A percentile compares a stretch with the other conserved stretches of the same genome.
phyloP scores from a whole-genome alignment of 2,888 invertebrate species.

The Dasypolia templi region DNA sequence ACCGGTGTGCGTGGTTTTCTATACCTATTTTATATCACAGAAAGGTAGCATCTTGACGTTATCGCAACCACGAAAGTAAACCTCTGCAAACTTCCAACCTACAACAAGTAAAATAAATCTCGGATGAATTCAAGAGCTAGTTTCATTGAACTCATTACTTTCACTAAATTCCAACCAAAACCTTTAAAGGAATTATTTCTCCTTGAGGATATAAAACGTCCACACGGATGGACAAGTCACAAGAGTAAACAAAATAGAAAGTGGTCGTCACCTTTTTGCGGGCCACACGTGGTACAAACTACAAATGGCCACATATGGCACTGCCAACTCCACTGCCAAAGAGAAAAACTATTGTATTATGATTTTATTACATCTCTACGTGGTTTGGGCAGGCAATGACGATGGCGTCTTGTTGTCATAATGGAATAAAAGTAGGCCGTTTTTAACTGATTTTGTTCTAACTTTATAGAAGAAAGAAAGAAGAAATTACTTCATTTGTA shows the following conservation, averaged over 20 bases:
- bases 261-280: conserved; percentile 57
- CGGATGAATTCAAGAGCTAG: background rate
- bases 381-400: conserved; percentile 34
- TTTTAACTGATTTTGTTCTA: conserved; percentile 8
- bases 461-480: background rate
- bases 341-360: conserved; percentile 58
- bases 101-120: background rate
- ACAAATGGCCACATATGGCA: conserved; percentile 60
- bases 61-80: background rate
- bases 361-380: conserved; percentile 57
- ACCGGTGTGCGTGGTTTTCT: background rate
- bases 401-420: background rate
- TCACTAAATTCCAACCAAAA: conserved; percentile 29
- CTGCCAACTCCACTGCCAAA: conserved; percentile 13
- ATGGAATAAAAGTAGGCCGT: conserved; percentile 25
- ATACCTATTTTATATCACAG: too few species aligned
- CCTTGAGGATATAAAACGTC: conserved; percentile 40
- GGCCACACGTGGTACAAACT: conserved; percentile 51
- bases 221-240: conserved; percentile 36
- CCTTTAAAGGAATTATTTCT: conserved; percentile 32
- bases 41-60: background rate
- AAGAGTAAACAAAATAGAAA: conserved; percentile 73
- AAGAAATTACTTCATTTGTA: conserved; percentile 1
- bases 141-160: conserved; percentile 25
- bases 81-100: background rate